These are phyloP conservation scores for Lamprologus sp. DNA, from an alignment of 2,113 vertebrate species.

Conservation along the genomic window DNA sequence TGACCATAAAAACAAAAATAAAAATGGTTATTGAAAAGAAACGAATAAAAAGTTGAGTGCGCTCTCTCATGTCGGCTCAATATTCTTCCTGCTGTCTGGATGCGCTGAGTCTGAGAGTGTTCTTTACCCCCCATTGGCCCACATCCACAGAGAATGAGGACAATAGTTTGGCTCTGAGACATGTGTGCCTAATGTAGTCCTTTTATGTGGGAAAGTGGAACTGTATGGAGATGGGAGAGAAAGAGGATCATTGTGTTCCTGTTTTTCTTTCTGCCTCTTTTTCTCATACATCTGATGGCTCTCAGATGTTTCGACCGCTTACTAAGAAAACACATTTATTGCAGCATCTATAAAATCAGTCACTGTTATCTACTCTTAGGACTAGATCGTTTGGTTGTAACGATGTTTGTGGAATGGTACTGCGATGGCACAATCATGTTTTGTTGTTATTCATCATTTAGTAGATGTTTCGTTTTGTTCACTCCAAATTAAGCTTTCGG, in stretches of 20 bases:
- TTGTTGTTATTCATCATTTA: background rate
- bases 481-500: background rate
- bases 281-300: background rate
- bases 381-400: background rate
- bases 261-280: background rate
- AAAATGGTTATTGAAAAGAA: background rate
- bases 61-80: slow-evolving; percentile 6
- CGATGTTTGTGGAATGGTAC: background rate
- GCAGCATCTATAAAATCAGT: background rate
- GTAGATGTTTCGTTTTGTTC: background rate
- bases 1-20: background rate
- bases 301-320: background rate
- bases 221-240: slow-evolving; percentile 22
- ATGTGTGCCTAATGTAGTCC: slow-evolving; percentile 61
- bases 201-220: slow-evolving; percentile 59
- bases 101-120: slow-evolving; percentile 19
- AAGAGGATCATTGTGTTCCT: slow-evolving; percentile 26
- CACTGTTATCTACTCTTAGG: background rate
- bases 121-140: slow-evolving; percentile 54
- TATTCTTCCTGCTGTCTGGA: slow-evolving; percentile 37
- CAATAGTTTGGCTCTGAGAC: slow-evolving; percentile 57
- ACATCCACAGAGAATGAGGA: slow-evolving; percentile 63
- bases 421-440: background rate
- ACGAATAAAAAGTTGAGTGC: background rate
- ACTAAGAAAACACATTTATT: background rate